Percentiles rank a stretch among this genome's conserved stretches.
phyloP scores from a whole-genome alignment of 2,797 vertebrate genomes.

The Benthosema pterotum region DNA sequence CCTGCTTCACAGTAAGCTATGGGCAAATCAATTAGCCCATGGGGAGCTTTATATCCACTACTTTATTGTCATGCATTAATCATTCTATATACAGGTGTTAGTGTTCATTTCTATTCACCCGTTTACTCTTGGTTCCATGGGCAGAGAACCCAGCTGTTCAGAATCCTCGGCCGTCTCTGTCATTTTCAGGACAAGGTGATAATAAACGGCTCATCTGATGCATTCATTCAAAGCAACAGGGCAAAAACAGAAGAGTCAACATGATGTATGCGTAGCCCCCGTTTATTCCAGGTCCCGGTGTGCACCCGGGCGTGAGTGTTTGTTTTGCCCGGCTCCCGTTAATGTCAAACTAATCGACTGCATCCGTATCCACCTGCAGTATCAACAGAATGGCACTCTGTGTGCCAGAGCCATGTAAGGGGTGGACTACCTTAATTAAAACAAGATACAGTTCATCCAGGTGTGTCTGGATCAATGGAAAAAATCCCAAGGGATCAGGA shows the following conservation, averaged over 20 bases:
- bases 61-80: constrained; percentile 19
- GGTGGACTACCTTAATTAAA: constrained; percentile 9
- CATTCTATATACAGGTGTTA: constrained; percentile 4
- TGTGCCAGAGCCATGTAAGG: constrained; percentile 6
- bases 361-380: constrained; percentile 32
- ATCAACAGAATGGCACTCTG: constrained; percentile 12
- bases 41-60: neutral
- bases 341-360: constrained; percentile 19
- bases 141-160: constrained; percentile 1
- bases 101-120: neutral
- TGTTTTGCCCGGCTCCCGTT: constrained; percentile 12
- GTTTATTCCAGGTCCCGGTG: neutral
- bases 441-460: constrained; percentile 9
- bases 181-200: neutral
- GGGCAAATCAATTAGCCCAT: neutral
- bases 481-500: neutral
- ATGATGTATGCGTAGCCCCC: neutral
- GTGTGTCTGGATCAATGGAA: constrained; percentile 3
- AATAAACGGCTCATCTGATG: neutral
- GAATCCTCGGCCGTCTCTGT: neutral
- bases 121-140: neutral
- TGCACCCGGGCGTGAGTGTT: neutral
- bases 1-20: neutral
- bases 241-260: constrained; percentile 7
- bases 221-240: constrained; percentile 5